These are phyloP conservation scores for Synergus japonicus DNA, from an alignment of 2,888 invertebrate genomes.

Conservation along the genomic window DNA sequence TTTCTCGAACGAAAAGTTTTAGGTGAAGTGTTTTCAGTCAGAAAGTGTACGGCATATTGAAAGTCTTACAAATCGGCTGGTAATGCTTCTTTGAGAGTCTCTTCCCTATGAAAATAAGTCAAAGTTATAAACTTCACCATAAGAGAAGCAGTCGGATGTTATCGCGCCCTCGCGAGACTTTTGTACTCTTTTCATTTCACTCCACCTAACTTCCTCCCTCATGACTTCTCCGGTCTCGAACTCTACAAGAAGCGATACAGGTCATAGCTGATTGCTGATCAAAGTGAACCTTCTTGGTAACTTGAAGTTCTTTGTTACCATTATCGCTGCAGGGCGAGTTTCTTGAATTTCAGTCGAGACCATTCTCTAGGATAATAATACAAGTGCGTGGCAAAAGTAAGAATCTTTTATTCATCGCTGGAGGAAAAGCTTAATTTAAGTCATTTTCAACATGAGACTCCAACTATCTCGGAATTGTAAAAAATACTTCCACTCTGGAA, in stretches of 20 bases:
- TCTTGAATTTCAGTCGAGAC: slow-evolving; percentile 1
- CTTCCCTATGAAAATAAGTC: slow-evolving; percentile 35
- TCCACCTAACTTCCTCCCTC: slow-evolving; percentile 11
- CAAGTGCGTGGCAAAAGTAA: neutral
- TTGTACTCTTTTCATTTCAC: slow-evolving; percentile 9
- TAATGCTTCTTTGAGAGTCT: slow-evolving; percentile 33
- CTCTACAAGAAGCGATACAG: slow-evolving; percentile 23
- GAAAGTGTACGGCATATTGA: slow-evolving; percentile 29
- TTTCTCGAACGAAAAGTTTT: slow-evolving; percentile 34
- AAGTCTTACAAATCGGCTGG: slow-evolving; percentile 28
- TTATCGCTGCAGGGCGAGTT: slow-evolving; percentile 3
- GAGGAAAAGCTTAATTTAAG: neutral
- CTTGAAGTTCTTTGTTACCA: slow-evolving; percentile 13
- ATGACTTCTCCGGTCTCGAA: slow-evolving; percentile 1
- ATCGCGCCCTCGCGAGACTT: slow-evolving; percentile 19
- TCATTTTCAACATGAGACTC: neutral
- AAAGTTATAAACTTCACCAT: slow-evolving; percentile 20
- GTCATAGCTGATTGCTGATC: slow-evolving; percentile 31
- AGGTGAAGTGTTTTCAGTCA: slow-evolving; percentile 35
- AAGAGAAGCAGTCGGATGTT: slow-evolving; percentile 2
- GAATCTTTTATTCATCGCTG: neutral
- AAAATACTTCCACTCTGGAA: neutral
- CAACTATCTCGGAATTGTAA: neutral
- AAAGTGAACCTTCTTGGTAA: slow-evolving; percentile 6
- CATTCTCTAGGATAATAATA: slow-evolving; percentile 11